Evolutionary conservation across 2,113 vertebrate genomes (phyloP).

Genomic region (Morone saxatilis): DNA sequence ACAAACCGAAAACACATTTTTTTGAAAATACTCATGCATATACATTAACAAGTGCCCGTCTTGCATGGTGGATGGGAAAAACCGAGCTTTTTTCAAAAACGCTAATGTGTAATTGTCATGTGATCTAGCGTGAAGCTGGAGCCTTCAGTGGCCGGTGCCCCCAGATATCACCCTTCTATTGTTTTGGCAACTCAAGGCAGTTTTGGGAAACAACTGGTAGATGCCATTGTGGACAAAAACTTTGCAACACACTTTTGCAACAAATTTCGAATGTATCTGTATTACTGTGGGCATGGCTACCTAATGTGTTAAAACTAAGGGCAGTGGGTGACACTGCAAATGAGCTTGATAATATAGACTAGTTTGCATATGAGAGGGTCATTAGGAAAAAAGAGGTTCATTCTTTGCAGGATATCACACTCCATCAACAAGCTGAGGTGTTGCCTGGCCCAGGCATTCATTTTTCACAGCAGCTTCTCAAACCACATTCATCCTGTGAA

Average conservation of each 20-base stretch:
- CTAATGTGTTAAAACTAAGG: constrained; percentile 51
- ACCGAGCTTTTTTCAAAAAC: neutral
- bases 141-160: neutral
- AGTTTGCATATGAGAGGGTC: constrained; percentile 56
- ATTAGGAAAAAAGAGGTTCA: constrained; percentile 40
- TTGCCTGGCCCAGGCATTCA: constrained; percentile 23
- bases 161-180: neutral
- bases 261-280: constrained; percentile 2
- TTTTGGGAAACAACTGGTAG: neutral
- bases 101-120: neutral
- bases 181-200: neutral
- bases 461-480: constrained; percentile 45
- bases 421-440: constrained; percentile 56
- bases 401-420: constrained; percentile 63
- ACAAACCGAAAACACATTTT: neutral
- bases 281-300: constrained; percentile 1
- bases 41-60: neutral
- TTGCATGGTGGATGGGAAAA: neutral
- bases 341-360: constrained; percentile 54
- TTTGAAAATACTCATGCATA: neutral
- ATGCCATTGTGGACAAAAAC: neutral
- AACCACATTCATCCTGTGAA: constrained; percentile 30
- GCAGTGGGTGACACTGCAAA: constrained; percentile 48
- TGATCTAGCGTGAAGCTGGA: neutral
- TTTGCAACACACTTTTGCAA: constrained; percentile 9